Evolutionary conservation across 2,797 vertebrate genomes (phyloP).

Genomic region (Iguana delicatissima): DNA sequence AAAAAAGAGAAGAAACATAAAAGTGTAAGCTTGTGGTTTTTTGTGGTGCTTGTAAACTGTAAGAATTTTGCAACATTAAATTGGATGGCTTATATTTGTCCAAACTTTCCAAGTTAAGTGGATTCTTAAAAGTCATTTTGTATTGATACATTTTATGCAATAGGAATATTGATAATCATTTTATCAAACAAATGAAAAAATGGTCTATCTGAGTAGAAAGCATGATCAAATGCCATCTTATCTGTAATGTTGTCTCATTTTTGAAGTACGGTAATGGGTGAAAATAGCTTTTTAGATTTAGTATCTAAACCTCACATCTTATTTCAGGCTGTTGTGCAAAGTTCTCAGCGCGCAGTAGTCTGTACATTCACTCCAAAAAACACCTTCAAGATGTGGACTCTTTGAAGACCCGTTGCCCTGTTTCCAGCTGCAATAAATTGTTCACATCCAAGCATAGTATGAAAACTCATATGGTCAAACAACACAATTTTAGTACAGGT

Average conservation of each 20-base stretch:
- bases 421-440: conserved; percentile 91
- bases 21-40: not conserved
- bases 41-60: not conserved
- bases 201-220: not conserved
- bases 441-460: conserved; percentile 96
- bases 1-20: not conserved
- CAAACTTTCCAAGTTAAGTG: not conserved
- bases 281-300: not conserved
- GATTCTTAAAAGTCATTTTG: not conserved
- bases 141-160: not conserved
- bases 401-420: conserved; percentile 90
- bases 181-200: not conserved
- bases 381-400: conserved; percentile 90
- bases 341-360: conserved; percentile 97
- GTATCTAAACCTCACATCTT: not conserved
- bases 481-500: conserved; percentile 93
- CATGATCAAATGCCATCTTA: not conserved
- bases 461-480: conserved; percentile 94
- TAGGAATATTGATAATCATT: not conserved
- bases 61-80: not conserved
- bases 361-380: conserved; percentile 98
- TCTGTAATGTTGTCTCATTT: not conserved
- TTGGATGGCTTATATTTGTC: not conserved
- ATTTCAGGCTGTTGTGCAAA: conserved; percentile 92
- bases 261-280: not conserved